Conservation (phyloP, 2,888 invertebrate species). For the Tineola bisselliella region DNA sequence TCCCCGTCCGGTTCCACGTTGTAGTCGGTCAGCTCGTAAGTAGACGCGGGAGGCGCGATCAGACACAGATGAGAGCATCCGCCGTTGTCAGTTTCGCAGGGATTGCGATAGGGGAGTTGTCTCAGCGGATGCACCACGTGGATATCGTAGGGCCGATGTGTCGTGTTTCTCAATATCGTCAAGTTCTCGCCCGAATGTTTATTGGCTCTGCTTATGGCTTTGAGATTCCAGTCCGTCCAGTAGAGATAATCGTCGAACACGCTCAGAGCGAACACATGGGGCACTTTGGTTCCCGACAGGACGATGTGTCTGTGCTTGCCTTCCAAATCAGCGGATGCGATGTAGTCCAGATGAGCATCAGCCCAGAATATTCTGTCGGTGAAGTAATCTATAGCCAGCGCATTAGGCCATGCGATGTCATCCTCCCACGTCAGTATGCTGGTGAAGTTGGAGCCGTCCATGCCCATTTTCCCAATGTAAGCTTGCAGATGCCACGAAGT, state of each 20-base stretch:
- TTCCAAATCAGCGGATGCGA: slow-evolving; percentile 93
- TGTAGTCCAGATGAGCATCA: slow-evolving; percentile 97
- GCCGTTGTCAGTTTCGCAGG: slow-evolving; percentile 92
- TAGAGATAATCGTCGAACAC: slow-evolving; percentile 93
- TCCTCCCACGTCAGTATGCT: slow-evolving; percentile 91
- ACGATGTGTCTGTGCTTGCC: slow-evolving; percentile 87
- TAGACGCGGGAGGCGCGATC: slow-evolving; percentile 84
- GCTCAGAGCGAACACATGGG: slow-evolving; percentile 94
- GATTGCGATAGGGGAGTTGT: slow-evolving; percentile 86
- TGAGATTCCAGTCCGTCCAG: slow-evolving; percentile 99
- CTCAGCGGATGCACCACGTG: slow-evolving; percentile 90
- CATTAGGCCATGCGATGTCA: slow-evolving; percentile 98
- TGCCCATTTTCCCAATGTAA: slow-evolving; percentile 95
- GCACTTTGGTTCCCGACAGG: slow-evolving; percentile 81
- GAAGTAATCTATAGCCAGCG: slow-evolving; percentile 95
- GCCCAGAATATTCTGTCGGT: slow-evolving; percentile 97
- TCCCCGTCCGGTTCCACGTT: slow-evolving; percentile 83
- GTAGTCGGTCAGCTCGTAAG: slow-evolving; percentile 79
- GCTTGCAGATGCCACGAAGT: slow-evolving; percentile 97
- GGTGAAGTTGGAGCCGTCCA: slow-evolving; percentile 94
- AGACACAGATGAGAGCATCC: slow-evolving; percentile 96
- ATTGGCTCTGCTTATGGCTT: slow-evolving; percentile 89
- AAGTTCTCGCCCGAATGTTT: slow-evolving; percentile 88
- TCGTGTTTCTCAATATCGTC: slow-evolving; percentile 83
- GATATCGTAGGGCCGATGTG: slow-evolving; percentile 94